Conservation (phyloP, 2,888 invertebrate species). For the Alsophila aescularia region DNA sequence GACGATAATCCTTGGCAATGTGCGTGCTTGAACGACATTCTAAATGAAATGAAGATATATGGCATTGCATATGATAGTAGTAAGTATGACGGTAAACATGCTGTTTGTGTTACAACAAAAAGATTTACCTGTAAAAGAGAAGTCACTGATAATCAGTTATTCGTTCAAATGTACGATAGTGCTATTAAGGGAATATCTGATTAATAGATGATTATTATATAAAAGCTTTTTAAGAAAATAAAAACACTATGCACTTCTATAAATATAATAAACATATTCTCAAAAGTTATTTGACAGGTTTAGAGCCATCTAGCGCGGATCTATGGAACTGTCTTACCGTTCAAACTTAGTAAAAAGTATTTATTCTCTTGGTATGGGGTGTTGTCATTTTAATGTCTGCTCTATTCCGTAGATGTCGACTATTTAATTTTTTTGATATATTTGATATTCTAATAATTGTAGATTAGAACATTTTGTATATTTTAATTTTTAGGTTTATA, state of each 20-base stretch:
- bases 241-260: too few species aligned
- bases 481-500: too few species aligned
- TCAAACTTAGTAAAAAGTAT: too few species aligned
- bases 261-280: too few species aligned
- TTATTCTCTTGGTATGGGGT: too few species aligned
- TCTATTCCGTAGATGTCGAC: conserved; percentile 8
- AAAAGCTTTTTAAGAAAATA: background rate
- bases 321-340: conserved; percentile 5
- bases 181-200: background rate
- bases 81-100: conserved; percentile 56
- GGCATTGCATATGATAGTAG: conserved; percentile 56
- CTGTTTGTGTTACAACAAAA: conserved; percentile 60
- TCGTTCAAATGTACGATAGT: conserved; percentile 52
- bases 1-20: conserved; percentile 75
- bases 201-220: background rate
- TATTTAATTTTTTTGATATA: too few species aligned
- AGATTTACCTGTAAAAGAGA: conserved; percentile 62
- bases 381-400: background rate
- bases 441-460: too few species aligned
- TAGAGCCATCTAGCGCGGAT: conserved; percentile 26
- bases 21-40: conserved; percentile 60
- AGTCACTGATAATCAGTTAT: conserved; percentile 50
- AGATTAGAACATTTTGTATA: too few species aligned
- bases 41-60: conserved; percentile 60
- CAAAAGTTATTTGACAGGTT: background rate